Evolutionary conservation across 2,888 invertebrate genomes (phyloP).

Genomic region (Aphidius colemani): DNA sequence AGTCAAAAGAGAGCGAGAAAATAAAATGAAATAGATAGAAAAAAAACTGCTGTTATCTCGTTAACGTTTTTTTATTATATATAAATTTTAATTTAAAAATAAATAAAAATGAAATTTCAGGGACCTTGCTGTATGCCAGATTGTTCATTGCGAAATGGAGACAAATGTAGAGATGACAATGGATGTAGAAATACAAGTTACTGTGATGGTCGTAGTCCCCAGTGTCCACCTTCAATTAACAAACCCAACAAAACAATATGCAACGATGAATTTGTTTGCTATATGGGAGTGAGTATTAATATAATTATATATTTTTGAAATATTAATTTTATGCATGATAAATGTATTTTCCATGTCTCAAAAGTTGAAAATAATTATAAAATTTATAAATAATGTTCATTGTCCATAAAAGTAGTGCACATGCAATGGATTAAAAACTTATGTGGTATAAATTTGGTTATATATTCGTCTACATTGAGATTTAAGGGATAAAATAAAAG

Average conservation of each 20-base stretch:
- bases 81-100: slow-evolving; percentile 1
- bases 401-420: slow-evolving; percentile 24
- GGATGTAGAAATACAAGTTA: slow-evolving; percentile 89
- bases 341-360: too few relatives aligned
- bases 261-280: slow-evolving; percentile 95
- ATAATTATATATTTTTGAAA: slow-evolving; percentile 10
- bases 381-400: too few relatives aligned
- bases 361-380: too few relatives aligned
- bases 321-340: not conserved
- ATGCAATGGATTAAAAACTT: slow-evolving; percentile 24
- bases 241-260: slow-evolving; percentile 93
- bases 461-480: too few relatives aligned
- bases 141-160: slow-evolving; percentile 80
- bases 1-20: too few relatives aligned
- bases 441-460: too few relatives aligned
- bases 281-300: slow-evolving; percentile 78
- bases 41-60: too few relatives aligned
- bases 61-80: too few relatives aligned
- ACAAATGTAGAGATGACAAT: slow-evolving; percentile 88
- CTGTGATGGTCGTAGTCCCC: slow-evolving; percentile 84
- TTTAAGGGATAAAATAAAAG: too few relatives aligned
- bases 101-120: slow-evolving; percentile 55
- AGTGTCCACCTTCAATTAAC: slow-evolving; percentile 87
- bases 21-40: too few relatives aligned
- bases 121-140: slow-evolving; percentile 92